A percentile compares a stretch with the other conserved stretches of the same genome.
These are phyloP conservation scores for Xylocampa areola DNA, from an alignment of 2,888 invertebrate genomes.

Conservation along the genomic window DNA sequence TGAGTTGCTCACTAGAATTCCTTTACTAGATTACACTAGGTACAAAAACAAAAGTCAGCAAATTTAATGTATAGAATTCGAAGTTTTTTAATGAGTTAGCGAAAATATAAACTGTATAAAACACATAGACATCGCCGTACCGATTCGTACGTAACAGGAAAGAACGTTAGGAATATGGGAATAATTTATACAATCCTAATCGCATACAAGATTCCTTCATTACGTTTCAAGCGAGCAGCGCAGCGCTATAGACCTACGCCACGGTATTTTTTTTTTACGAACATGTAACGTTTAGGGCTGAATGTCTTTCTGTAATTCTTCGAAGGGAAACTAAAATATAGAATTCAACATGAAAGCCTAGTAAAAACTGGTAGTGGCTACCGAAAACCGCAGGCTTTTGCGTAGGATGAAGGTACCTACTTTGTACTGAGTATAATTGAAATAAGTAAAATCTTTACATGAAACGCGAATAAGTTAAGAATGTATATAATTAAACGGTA, in stretches of 20 bases:
- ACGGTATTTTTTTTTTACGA: slow-evolving; percentile 25
- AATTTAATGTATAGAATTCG: slow-evolving; percentile 21
- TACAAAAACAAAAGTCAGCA: slow-evolving; percentile 35
- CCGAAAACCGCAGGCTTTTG: slow-evolving; percentile 53
- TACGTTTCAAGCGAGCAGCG: slow-evolving; percentile 34
- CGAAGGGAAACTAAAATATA: slow-evolving; percentile 45
- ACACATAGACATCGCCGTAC: slow-evolving; percentile 1
- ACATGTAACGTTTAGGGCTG: slow-evolving; percentile 3
- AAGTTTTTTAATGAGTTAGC: slow-evolving; percentile 2
- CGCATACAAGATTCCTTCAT: slow-evolving; percentile 64
- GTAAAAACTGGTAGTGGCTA: slow-evolving; percentile 36
- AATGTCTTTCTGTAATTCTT: slow-evolving; percentile 33
- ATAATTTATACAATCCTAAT: slow-evolving; percentile 64
- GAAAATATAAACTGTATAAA: too few relatives aligned
- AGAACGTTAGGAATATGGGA: slow-evolving; percentile 45
- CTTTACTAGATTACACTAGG: slow-evolving; percentile 52
- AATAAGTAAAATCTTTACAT: slow-evolving; percentile 59
- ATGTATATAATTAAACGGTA: slow-evolving; percentile 76
- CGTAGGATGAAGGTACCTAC: slow-evolving; percentile 52
- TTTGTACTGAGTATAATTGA: slow-evolving; percentile 52
- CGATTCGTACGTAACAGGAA: slow-evolving; percentile 32
- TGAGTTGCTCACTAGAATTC: slow-evolving; percentile 43
- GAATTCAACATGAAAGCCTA: slow-evolving; percentile 41
- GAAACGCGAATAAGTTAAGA: slow-evolving; percentile 65
- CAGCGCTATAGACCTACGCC: slow-evolving; percentile 1